Evolutionary conservation across 2,113 vertebrate genomes (phyloP).

Genomic region (Ramphastos sulfuratus): DNA sequence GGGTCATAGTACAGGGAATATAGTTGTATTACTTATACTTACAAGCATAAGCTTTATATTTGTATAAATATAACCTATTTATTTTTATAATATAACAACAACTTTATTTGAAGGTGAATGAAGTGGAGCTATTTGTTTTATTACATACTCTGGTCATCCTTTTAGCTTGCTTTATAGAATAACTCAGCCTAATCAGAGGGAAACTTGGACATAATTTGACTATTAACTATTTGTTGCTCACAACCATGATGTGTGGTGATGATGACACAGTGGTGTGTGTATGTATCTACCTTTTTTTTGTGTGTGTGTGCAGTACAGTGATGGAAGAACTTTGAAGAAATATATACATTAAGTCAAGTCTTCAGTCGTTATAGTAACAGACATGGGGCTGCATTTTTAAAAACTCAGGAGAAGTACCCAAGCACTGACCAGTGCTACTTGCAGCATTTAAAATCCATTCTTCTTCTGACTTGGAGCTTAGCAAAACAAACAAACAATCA

Average conservation of each 20-base stretch:
- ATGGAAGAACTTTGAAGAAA: not conserved
- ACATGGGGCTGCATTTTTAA: not conserved
- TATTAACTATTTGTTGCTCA: not conserved
- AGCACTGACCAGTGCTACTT: not conserved
- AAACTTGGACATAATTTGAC: not conserved
- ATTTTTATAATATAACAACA: too few species aligned
- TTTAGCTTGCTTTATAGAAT: not conserved
- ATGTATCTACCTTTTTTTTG: not conserved
- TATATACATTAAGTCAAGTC: not conserved
- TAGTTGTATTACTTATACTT: too few species aligned
- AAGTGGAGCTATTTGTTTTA: not conserved
- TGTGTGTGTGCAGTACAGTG: too few species aligned
- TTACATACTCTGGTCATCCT: accelerated
- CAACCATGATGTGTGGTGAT: accelerated
- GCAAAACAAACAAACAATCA: too few species aligned
- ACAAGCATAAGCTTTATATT: too few species aligned
- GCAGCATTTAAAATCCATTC: not conserved
- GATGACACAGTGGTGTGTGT: not conserved
- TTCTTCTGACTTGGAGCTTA: not conserved
- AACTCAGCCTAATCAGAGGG: not conserved
- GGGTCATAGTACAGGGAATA: too few species aligned
- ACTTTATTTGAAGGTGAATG: accelerated
- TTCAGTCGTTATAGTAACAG: not conserved
- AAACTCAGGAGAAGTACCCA: not conserved
- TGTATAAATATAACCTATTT: too few species aligned